Evolutionary conservation across 2,888 invertebrate genomes (phyloP), one percentile per base, ranked within the genome.

Genomic region (Pomacea canaliculata): DNA sequence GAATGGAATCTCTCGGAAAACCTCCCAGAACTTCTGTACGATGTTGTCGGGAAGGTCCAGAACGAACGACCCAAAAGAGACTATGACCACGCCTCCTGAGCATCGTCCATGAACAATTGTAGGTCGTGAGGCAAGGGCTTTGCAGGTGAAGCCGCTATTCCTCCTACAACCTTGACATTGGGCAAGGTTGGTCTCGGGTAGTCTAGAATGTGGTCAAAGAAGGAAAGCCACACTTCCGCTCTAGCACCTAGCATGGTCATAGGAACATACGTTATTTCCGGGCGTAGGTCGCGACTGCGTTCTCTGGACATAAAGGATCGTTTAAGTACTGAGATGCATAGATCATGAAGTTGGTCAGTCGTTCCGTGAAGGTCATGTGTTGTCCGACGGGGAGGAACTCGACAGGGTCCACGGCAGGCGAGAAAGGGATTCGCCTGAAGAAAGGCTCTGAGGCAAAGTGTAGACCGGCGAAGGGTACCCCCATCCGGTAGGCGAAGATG

Each of bases 1-100:
- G 19, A 79, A 73, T 62, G 78, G 76, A 18, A 83, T 77, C 48
- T 76, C 59, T 23, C 69, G 27, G 46, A 83, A 80, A 13, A 73
- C 77, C 4, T 63, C 59, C 56, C 79, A 56, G 19, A 81, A 59
- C 46, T 79, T 79, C 18, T 74, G 37, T 16, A 59, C 37, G 16
- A 80, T 70, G 0, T 51, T 12, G 4, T 23, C 13, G 1, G 82
- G 80, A 0, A 79, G 23, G 18, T 73, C 72, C 9, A 76, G 62
- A 16, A 81, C 73, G 67, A 67, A 63, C 19, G 73, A 78, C 0
- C 85, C 85, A 66, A 85, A 83, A 10, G 83, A 80, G 46, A 84
- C 76, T 4, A 85, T 69, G 19, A 84, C 78, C 0, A 83, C 81
- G 7, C 83, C 49, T 74, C 74, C n/a, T 7, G 23, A 23, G 74